phyloP scores from a whole-genome alignment of 53 echinoderm and acorn worm genomes.

The Paracentrotus lividus region DNA sequence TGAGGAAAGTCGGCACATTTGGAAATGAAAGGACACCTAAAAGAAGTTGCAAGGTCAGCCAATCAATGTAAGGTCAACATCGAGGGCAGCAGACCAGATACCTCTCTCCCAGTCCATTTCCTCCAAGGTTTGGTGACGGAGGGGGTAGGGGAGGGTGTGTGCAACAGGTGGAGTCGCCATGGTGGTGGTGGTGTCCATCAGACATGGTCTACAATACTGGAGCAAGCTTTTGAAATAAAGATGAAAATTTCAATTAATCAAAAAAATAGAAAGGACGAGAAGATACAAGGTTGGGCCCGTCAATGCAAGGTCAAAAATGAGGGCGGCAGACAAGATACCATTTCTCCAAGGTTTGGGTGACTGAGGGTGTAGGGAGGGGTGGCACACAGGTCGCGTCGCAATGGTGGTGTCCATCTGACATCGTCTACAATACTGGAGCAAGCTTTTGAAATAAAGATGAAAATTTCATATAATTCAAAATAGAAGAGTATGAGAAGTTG shows the following conservation, averaged over 20 bases:
- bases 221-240: too few relatives aligned
- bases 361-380: conserved; percentile 62
- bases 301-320: conserved; percentile 86
- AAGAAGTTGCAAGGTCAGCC: too few relatives aligned
- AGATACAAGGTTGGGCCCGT: too few relatives aligned
- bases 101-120: conserved; percentile 98
- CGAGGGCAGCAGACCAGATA: conserved; percentile 92
- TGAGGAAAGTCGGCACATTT: too few relatives aligned
- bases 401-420: conserved; percentile 12
- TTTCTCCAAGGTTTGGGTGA: conserved; percentile 89
- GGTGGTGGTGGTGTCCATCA: conserved; percentile 28
- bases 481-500: too few relatives aligned
- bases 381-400: conserved; percentile 66
- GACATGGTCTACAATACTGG: neutral
- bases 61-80: conserved; percentile 84
- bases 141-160: conserved; percentile 46
- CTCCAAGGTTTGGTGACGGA: conserved; percentile 85
- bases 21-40: too few relatives aligned
- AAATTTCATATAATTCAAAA: too few relatives aligned
- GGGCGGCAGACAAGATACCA: conserved; percentile 93
- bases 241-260: too few relatives aligned
- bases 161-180: conserved; percentile 65
- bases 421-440: neutral
- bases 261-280: too few relatives aligned
- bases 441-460: too few relatives aligned